Evolutionary conservation across 2,888 invertebrate species (phyloP).

Genomic region (Oasisia sp.): DNA sequence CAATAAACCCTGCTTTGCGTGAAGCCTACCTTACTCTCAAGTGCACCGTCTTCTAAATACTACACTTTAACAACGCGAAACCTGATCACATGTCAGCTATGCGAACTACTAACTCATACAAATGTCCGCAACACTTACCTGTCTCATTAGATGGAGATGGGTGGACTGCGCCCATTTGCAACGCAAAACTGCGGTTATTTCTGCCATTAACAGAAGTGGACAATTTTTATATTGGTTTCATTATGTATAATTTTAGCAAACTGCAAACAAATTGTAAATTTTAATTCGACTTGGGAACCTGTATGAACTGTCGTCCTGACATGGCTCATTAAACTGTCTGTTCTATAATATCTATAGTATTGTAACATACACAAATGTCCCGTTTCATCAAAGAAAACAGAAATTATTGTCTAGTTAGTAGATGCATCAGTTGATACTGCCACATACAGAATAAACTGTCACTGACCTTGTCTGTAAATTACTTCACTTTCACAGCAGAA

Average conservation of each 20-base stretch:
- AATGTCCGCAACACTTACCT: neutral
- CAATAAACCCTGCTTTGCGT: neutral
- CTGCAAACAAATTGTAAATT: neutral
- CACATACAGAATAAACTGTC: neutral
- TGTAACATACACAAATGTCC: neutral
- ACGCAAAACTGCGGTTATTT: neutral
- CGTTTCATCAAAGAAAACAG: too few species aligned
- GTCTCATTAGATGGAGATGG: neutral
- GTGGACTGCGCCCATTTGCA: neutral
- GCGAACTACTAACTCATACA: neutral
- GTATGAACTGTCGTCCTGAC: neutral
- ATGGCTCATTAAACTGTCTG: neutral
- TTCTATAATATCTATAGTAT: neutral
- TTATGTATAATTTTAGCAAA: too few species aligned
- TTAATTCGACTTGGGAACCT: neutral
- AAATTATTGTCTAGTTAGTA: neutral
- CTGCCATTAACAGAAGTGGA: neutral
- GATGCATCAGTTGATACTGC: neutral
- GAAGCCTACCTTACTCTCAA: neutral
- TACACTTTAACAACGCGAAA: neutral
- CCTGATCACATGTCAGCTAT: neutral
- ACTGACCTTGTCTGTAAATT: too few species aligned
- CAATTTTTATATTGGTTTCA: neutral
- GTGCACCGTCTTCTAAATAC: neutral
- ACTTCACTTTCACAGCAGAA: neutral